Evolutionary conservation across 1,140 invertebrate genomes (phyloP), one percentile per base, ranked within the genome.

Genomic region (Babylonia areolata): DNA sequence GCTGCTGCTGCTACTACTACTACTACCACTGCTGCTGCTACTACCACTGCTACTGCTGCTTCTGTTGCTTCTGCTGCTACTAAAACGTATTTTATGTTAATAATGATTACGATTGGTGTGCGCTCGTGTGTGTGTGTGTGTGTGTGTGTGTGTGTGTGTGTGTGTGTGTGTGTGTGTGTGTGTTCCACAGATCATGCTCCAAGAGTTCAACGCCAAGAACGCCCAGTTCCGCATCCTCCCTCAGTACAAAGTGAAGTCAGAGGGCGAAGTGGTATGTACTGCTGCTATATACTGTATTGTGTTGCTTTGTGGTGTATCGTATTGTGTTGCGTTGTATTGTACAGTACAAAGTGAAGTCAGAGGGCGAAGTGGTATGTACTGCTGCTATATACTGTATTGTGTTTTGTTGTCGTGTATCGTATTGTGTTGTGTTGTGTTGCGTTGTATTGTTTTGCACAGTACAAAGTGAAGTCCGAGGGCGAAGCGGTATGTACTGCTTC

Each of bases 281-380:
- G 20, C 15, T 35, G 6, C 23, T 28, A 40, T 58, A n/a, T 20
- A 58, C 37, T 69, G n/a, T n/a, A n/a, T n/a, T 5, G 40, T 80
- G 33, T 54, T 54, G n/a, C n/a, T n/a, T 17, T 51, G 17, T 17
- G 9, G 9, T 51, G 46, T 12, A 51, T 51, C 9, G 46, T 2
- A 3, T 51, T 9, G 42, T 17, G 15, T 64, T 23, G 28, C n/a
- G 28, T 35, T 17, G 73, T 77, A n/a, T 77, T n/a, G 3, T n/a
- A n/a, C 92, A 94, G 81, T 94, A 94, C 88, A 94, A 94, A 88
- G 94, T 94, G 39, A 94, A 94, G 87, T 94, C 94, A 17, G 94
- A 94, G 87, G 94, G 94, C 23, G 94, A 94, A 92, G 93, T 93
- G 89, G 94, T 94, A 91, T 88, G 92, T 90, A 64, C 3, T 28